Evolutionary conservation across 1,140 invertebrate genomes (phyloP).

Genomic region (Phortica variegata): DNA sequence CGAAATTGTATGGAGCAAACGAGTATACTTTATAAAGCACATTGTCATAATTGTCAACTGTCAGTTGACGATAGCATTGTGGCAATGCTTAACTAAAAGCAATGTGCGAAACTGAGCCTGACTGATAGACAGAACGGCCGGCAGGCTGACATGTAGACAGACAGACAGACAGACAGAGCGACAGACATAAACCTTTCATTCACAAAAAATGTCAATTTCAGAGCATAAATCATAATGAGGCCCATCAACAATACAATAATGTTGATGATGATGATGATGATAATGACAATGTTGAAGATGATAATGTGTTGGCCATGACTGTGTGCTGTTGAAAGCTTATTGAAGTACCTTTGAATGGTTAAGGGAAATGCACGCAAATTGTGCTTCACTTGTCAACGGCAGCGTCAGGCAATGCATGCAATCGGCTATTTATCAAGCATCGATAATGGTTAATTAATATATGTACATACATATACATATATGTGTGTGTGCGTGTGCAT

Average conservation of each 20-base stretch:
- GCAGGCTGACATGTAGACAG: slow-evolving; percentile 14
- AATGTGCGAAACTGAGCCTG: too few species aligned
- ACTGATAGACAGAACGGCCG: too few species aligned
- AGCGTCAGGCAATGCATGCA: not conserved
- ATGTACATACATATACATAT: slow-evolving; percentile 11
- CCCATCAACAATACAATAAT: slow-evolving; percentile 28
- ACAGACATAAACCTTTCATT: slow-evolving; percentile 32
- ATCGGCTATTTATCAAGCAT: slow-evolving; percentile 6
- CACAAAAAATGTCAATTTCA: slow-evolving; percentile 14
- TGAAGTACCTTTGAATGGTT: slow-evolving; percentile 8
- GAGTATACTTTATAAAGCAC: not conserved
- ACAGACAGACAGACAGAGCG: too few species aligned
- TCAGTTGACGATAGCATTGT: too few species aligned
- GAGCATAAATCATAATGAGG: slow-evolving; percentile 43
- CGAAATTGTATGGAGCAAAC: too few species aligned
- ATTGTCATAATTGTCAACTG: slow-evolving; percentile 50
- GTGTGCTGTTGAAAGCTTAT: not conserved
- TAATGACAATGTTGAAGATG: not conserved
- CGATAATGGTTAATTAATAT: slow-evolving; percentile 53
- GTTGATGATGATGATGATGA: not conserved
- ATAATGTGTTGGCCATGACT: not conserved
- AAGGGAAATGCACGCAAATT: slow-evolving; percentile 38
- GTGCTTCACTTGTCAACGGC: slow-evolving; percentile 42
- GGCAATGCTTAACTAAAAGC: too few species aligned
- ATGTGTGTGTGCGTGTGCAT: not conserved